Conservation (phyloP, 2,888 invertebrate genomes). For the Aphidoletes aphidimyza region DNA sequence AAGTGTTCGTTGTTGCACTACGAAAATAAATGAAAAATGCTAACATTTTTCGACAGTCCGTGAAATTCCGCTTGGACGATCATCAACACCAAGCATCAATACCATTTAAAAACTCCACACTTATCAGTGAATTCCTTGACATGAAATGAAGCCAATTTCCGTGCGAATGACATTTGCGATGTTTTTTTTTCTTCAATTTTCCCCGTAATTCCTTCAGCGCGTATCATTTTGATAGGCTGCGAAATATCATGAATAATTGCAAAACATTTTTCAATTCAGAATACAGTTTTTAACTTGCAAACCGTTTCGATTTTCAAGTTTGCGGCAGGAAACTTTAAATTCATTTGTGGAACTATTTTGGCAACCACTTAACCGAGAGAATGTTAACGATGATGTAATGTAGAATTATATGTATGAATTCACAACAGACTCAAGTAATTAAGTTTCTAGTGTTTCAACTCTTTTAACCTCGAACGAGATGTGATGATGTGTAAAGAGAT, state of each 20-base stretch:
- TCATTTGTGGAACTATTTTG: slow-evolving; percentile 33
- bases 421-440: slow-evolving; percentile 18
- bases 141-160: slow-evolving; percentile 28
- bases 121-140: slow-evolving; percentile 15
- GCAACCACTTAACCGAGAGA: slow-evolving; percentile 26
- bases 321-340: slow-evolving; percentile 14
- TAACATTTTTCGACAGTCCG: neutral
- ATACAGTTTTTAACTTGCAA: no score
- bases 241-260: neutral
- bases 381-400: slow-evolving; percentile 41
- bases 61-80: neutral
- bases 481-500: slow-evolving; percentile 47
- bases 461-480: neutral
- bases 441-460: slow-evolving; percentile 46
- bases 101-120: slow-evolving; percentile 11
- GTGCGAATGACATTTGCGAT: neutral
- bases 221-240: neutral
- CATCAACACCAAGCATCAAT: neutral
- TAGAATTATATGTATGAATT: slow-evolving; percentile 15
- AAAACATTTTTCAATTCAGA: neutral
- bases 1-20: no score
- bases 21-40: no score
- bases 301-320: no score
- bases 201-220: no score
- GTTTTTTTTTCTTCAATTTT: neutral